Evolutionary conservation across 2,888 invertebrate species (phyloP).

Genomic region (Cephus rjabovi): DNA sequence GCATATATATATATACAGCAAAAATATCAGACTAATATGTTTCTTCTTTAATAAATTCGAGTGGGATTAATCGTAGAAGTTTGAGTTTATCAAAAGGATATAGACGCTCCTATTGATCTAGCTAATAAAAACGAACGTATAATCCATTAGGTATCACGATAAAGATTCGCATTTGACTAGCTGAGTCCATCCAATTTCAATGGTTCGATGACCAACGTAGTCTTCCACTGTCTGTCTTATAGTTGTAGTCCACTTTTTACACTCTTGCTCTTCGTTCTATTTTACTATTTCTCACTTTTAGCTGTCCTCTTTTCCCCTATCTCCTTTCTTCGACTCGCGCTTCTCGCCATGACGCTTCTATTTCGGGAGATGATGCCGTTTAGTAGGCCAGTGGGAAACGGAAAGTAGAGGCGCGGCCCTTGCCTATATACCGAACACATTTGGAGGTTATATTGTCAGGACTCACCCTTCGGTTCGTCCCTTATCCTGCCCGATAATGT

Average conservation of each 20-base stretch:
- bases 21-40: background rate
- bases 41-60: background rate
- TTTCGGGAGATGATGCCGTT: constrained; percentile 38
- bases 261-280: background rate
- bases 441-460: constrained; percentile 17
- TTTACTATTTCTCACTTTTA: constrained; percentile 1
- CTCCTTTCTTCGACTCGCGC: background rate
- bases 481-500: background rate
- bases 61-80: background rate
- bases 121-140: background rate
- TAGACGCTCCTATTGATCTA: background rate
- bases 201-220: background rate
- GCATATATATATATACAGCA: background rate
- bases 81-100: background rate
- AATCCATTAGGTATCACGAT: background rate
- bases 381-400: constrained; percentile 47
- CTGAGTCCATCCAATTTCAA: constrained; percentile 2
- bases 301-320: background rate
- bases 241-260: background rate
- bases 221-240: background rate
- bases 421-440: constrained; percentile 28
- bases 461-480: background rate
- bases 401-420: constrained; percentile 37
- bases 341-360: constrained; percentile 33
- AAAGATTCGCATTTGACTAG: background rate